A percentile compares a stretch with the other conserved stretches of the same genome.
Conservation (phyloP, 1,140 invertebrate genomes). For the Drosophila burlai region DNA sequence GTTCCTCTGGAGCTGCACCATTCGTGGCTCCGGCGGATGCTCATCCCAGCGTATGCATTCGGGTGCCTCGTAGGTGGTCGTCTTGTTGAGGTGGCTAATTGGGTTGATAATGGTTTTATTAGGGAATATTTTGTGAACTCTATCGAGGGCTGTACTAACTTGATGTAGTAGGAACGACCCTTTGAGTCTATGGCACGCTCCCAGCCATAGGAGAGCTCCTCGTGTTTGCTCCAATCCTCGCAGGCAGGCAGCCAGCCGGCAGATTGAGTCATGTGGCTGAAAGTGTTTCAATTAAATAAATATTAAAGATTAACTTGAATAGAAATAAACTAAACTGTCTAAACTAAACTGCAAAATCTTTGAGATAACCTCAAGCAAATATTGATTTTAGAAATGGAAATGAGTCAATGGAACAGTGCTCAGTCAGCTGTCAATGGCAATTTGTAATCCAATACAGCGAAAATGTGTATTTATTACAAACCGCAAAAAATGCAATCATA, state of each 20-base stretch:
- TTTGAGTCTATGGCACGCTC: conserved; percentile 91
- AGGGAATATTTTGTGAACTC: neutral
- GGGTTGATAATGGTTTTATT: neutral
- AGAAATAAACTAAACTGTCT: neutral
- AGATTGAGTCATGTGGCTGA: conserved; percentile 91
- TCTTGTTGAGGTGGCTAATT: conserved; percentile 94
- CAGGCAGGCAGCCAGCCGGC: conserved; percentile 94
- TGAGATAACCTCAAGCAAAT: neutral
- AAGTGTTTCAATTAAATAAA: conserved; percentile 35
- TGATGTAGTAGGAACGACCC: conserved; percentile 94
- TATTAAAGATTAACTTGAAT: neutral
- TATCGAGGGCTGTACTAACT: conserved; percentile 88
- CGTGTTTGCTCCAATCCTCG: conserved; percentile 89
- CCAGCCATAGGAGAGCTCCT: conserved; percentile 93
- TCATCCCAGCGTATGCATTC: conserved; percentile 87
- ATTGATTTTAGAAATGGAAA: conserved; percentile 3
- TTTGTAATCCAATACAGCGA: conserved; percentile 20
- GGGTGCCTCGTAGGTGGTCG: conserved; percentile 94
- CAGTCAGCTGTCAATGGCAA: conserved; percentile 27
- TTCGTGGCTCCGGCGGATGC: conserved; percentile 90
- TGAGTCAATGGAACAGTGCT: conserved; percentile 13
- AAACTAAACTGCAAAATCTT: neutral
- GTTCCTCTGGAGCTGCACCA: conserved; percentile 90
- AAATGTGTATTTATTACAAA: conserved; percentile 16
- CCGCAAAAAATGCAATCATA: conserved; percentile 12